Evolutionary conservation across 2,113 vertebrate species (phyloP).

Genomic region (Megaleporinus macrocephalus): DNA sequence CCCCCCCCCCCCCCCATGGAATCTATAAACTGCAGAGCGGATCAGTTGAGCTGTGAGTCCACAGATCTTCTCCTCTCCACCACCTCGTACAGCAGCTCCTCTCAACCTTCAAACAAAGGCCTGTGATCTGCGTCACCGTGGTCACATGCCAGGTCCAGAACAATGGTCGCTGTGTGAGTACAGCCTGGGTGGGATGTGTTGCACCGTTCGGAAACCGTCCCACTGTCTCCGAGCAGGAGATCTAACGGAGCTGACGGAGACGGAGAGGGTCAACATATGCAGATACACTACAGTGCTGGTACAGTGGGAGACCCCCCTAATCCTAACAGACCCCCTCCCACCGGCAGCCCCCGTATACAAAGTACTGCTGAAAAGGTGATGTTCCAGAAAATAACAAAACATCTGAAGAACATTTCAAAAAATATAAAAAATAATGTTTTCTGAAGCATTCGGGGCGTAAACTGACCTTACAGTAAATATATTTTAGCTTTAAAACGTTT

Average conservation of each 20-base stretch:
- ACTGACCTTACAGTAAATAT: too few species aligned
- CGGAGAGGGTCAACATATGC: neutral
- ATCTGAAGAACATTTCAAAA: too few species aligned
- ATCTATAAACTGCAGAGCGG: neutral
- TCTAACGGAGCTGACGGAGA: neutral
- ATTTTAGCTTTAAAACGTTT: too few species aligned
- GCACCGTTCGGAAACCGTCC: neutral
- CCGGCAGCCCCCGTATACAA: too few species aligned
- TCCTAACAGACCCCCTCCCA: too few species aligned
- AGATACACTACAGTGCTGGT: neutral
- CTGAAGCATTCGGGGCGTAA: too few species aligned
- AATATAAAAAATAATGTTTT: too few species aligned
- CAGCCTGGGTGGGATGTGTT: constrained; percentile 43
- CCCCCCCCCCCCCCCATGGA: neutral
- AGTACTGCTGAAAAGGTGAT: too few species aligned
- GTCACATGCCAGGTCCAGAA: constrained; percentile 63
- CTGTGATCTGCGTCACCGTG: constrained; percentile 49
- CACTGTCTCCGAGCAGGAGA: constrained; percentile 24
- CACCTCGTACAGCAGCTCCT: constrained; percentile 27
- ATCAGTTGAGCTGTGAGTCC: neutral
- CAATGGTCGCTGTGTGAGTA: constrained; percentile 62
- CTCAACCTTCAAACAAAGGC: constrained; percentile 47
- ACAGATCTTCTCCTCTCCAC: neutral
- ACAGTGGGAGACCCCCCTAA: neutral
- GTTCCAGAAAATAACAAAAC: too few species aligned